phyloP scores from a whole-genome alignment of 2,797 vertebrate species.

The Sebastes miniatus region DNA sequence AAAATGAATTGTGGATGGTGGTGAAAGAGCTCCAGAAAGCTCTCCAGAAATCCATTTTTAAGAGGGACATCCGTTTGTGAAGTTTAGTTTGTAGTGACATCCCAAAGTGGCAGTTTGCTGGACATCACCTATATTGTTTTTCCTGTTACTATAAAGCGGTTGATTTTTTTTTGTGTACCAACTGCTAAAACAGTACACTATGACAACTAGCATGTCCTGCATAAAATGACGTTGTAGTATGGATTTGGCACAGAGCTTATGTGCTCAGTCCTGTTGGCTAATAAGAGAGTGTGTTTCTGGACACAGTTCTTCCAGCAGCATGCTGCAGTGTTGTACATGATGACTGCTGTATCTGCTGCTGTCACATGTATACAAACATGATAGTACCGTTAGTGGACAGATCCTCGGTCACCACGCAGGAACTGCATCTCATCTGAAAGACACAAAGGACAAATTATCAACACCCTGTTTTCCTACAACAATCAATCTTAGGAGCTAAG shows the following conservation, averaged over 20 bases:
- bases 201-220: neutral
- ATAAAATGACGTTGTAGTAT: too few species aligned
- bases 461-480: too few species aligned
- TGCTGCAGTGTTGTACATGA: neutral
- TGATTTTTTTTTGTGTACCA: neutral
- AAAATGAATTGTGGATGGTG: neutral
- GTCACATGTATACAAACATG: neutral
- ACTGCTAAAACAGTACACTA: neutral
- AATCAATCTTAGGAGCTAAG: neutral
- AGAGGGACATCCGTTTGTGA: neutral
- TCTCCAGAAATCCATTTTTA: neutral
- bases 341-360: neutral
- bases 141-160: neutral
- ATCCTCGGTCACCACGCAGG: slow-evolving; percentile 44
- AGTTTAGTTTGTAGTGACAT: neutral
- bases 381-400: slow-evolving; percentile 52
- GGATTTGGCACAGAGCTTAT: neutral
- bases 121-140: neutral
- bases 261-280: neutral
- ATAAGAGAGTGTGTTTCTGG: neutral
- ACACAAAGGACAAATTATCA: slow-evolving; percentile 1
- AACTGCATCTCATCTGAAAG: slow-evolving; percentile 47
- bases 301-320: neutral
- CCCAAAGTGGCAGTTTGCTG: neutral
- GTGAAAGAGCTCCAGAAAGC: neutral